A percentile compares a stretch with the other conserved stretches of the same genome.
Evolutionary conservation across 2,797 vertebrate genomes (phyloP).

Genomic region (Thaleichthys pacificus): DNA sequence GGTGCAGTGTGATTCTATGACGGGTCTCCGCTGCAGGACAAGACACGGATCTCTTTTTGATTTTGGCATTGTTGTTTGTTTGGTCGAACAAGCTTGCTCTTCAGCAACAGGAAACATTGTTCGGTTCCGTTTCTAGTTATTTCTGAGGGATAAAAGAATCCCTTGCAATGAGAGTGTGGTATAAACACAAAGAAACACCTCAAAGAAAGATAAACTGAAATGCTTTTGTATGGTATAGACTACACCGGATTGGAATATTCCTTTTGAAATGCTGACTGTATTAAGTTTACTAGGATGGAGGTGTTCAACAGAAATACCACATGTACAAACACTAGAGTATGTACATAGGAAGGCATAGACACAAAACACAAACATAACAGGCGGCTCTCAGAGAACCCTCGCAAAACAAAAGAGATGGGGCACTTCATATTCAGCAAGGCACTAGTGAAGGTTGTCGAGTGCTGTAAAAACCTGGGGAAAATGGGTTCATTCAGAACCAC

Average conservation of each 20-base stretch:
- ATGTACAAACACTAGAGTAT: not conserved
- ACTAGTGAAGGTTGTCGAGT: not conserved
- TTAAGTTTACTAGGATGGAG: conserved; percentile 27
- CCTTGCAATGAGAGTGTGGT: conserved; percentile 7
- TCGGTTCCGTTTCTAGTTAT: not conserved
- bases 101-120: too few relatives aligned
- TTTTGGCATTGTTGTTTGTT: not conserved
- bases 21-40: not conserved
- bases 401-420: conserved; percentile 4
- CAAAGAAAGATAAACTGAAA: conserved; percentile 48
- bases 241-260: conserved; percentile 30
- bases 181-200: not conserved
- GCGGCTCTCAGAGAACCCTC: not conserved
- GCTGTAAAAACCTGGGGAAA: conserved; percentile 9
- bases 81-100: not conserved
- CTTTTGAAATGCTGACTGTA: conserved; percentile 23
- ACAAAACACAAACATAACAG: conserved; percentile 22
- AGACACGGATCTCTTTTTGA: not conserved
- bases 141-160: conserved; percentile 9
- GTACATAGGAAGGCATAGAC: conserved; percentile 16
- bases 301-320: conserved; percentile 30
- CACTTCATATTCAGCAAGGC: not conserved
- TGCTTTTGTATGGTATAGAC: conserved; percentile 37
- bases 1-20: not conserved
- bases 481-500: conserved; percentile 15